Evolutionary conservation across 2,888 invertebrate species (phyloP), one percentile per base, ranked within the genome.

Genomic region (Craniophora ligustri): DNA sequence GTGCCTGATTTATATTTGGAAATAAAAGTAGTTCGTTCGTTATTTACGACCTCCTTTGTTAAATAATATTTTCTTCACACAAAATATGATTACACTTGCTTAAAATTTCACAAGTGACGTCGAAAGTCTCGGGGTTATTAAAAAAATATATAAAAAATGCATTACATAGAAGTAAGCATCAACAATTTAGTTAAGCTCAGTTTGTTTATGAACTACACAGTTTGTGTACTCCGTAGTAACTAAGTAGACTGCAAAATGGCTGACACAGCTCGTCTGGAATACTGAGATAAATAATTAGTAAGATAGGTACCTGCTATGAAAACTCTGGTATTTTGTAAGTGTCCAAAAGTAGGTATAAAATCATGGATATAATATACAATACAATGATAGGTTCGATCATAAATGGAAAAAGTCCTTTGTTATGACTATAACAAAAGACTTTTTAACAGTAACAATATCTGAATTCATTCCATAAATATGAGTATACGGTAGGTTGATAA

Each of bases 271-370:
- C 31, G 34, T 42, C 65, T 59, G 59, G 15, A 42, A 42, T 26
- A 23, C 40, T 16, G 34, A 41, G 41, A 65, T 65, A 65, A 64
- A 59, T 64, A 40, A n/a, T n/a, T n/a, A n/a, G n/a, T 31, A 32
- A 11, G 36, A 11, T 31, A 51, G 32, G 49, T 50, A 47, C 13
- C 23, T 23, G 10, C 10, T 23, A 2, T 23, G 10, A 23, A 10
- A 23, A 23, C 5, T n/a, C n/a, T n/a, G n/a, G n/a, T n/a, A n/a
- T n/a, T n/a, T n/a, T n/a, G n/a, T n/a, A n/a, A n/a, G n/a, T n/a
- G n/a, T n/a, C n/a, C n/a, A n/a, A n/a, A n/a, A n/a, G n/a, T n/a
- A n/a, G n/a, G n/a, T n/a, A n/a, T n/a, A n/a, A n/a, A n/a, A n/a
- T n/a, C n/a, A n/a, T n/a, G n/a, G n/a, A n/a, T n/a, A n/a, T n/a